phyloP scores from a whole-genome alignment of 2,888 invertebrate genomes.

The Syrphus vitripennis region DNA sequence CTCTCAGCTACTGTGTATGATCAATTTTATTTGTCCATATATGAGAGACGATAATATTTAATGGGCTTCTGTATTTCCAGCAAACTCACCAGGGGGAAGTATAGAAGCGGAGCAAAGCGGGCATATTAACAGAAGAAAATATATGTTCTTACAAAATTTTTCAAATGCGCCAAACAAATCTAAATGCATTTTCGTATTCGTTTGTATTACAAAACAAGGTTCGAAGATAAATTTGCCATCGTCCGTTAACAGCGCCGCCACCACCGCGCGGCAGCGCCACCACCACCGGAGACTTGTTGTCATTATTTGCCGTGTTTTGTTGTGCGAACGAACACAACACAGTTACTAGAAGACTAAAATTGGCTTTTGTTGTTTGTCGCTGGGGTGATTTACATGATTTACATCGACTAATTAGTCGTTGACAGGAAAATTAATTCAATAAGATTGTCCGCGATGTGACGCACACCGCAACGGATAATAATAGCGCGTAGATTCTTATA shows the following conservation, averaged over 20 bases:
- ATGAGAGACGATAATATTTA: constrained; percentile 28
- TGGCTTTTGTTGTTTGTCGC: constrained; percentile 46
- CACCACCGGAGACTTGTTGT: not conserved
- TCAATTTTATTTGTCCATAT: constrained; percentile 20
- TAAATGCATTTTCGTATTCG: not conserved
- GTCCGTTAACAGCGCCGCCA: not conserved
- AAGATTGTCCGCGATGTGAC: constrained; percentile 54
- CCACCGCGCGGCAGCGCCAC: not conserved
- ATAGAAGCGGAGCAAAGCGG: not conserved
- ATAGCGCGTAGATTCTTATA: constrained; percentile 32
- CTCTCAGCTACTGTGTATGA: not conserved
- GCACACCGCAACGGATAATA: constrained; percentile 4
- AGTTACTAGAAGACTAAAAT: not conserved
- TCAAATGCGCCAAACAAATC: constrained; percentile 11
- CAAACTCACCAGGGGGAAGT: not conserved
- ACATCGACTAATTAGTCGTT: constrained; percentile 69
- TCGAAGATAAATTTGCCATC: constrained; percentile 26
- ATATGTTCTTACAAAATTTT: not conserved
- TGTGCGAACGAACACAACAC: not conserved
- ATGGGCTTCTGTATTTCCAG: constrained; percentile 20
- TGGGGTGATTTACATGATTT: constrained; percentile 67
- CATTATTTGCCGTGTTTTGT: not conserved
- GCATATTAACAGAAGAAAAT: not conserved
- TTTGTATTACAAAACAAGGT: constrained; percentile 24
- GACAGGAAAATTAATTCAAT: constrained; percentile 68